Percentiles rank a stretch among this genome's conserved stretches.
Evolutionary conservation across 1,140 invertebrate genomes (phyloP).

Genomic region (Drosophila kikkawai): DNA sequence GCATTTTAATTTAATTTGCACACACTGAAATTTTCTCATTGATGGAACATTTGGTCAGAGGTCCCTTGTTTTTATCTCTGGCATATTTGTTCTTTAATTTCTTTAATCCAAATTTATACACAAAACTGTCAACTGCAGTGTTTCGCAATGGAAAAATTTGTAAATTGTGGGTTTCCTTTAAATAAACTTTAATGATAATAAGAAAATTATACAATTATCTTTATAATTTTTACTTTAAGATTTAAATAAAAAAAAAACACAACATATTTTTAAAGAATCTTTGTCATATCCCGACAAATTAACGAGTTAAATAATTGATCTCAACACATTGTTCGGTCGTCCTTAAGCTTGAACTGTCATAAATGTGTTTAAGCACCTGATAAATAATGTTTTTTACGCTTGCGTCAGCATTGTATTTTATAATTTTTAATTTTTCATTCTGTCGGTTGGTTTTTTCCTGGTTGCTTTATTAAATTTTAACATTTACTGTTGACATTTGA

Average conservation of each 20-base stretch:
- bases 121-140: conserved; percentile 30
- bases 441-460: conserved; percentile 9
- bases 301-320: conserved; percentile 9
- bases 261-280: neutral
- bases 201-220: no score
- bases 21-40: conserved; percentile 33
- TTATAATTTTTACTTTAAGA: neutral
- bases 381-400: conserved; percentile 26
- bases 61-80: conserved; percentile 4
- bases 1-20: conserved; percentile 76
- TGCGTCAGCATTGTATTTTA: conserved; percentile 31
- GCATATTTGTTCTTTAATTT: conserved; percentile 24
- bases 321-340: conserved; percentile 2
- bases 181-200: no score
- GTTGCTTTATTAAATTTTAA: conserved; percentile 62
- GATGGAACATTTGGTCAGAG: conserved; percentile 28
- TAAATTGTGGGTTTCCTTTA: neutral
- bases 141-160: neutral
- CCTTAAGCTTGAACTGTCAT: conserved; percentile 23
- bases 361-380: conserved; percentile 31
- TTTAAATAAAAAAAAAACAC: neutral
- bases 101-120: conserved; percentile 9
- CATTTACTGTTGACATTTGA: conserved; percentile 68
- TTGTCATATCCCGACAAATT: conserved; percentile 6
- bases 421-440: conserved; percentile 47